Percentiles rank a stretch among this genome's conserved stretches.
phyloP scores from a whole-genome alignment of 2,888 invertebrate genomes.

The Himalopsyche kuldschensis region DNA sequence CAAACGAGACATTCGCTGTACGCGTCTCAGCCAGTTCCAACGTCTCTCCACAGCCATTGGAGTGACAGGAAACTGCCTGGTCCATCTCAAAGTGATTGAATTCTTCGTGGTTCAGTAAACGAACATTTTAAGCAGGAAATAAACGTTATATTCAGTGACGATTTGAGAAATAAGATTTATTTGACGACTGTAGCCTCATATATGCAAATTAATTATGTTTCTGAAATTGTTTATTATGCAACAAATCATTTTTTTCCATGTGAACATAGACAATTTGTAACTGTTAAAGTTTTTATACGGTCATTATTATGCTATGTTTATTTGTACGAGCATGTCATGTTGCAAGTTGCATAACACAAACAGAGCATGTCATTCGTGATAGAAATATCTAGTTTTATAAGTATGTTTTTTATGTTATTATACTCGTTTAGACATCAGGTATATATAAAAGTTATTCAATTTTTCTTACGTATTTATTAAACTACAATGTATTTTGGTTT shows the following conservation, averaged over 20 bases:
- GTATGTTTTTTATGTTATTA: neutral
- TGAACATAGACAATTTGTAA: neutral
- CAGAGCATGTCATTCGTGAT: constrained; percentile 22
- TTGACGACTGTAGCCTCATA: neutral
- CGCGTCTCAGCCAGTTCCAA: too few species aligned
- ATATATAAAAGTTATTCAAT: neutral
- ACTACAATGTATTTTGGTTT: neutral
- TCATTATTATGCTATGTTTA: neutral
- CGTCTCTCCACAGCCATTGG: too few species aligned
- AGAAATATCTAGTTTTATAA: constrained; percentile 3
- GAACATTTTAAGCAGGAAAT: too few species aligned
- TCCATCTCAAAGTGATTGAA: too few species aligned
- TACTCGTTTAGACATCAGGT: neutral
- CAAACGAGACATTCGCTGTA: too few species aligned
- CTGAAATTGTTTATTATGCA: neutral
- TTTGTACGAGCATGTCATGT: neutral
- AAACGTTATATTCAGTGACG: too few species aligned
- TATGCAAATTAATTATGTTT: neutral
- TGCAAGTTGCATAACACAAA: constrained; percentile 16
- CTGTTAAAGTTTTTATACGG: neutral
- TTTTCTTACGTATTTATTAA: neutral
- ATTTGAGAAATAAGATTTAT: neutral
- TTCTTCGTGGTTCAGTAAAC: too few species aligned
- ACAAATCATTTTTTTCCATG: neutral
- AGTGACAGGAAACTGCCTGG: too few species aligned